A percentile compares a stretch with the other conserved stretches of the same genome.
Evolutionary conservation across 1,140 invertebrate species (phyloP).

Genomic region (Saccostrea glomerata): DNA sequence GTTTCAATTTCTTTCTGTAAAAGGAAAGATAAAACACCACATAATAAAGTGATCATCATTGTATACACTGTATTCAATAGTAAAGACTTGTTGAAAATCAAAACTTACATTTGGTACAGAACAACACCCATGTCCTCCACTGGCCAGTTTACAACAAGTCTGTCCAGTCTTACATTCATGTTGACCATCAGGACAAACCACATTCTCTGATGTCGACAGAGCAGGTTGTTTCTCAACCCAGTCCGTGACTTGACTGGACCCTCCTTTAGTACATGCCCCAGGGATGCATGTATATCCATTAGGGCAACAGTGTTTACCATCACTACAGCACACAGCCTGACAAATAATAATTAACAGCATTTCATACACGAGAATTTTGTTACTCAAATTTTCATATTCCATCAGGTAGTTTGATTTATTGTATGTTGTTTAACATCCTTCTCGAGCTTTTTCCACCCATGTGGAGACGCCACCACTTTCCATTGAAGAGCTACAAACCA

Average conservation of each 20-base stretch:
- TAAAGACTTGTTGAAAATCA: too few relatives aligned
- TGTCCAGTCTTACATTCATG: constrained; percentile 68
- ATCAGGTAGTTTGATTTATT: too few relatives aligned
- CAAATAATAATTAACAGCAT: background rate
- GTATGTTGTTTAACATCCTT: too few relatives aligned
- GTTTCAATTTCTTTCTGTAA: too few relatives aligned
- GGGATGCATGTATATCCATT: constrained; percentile 65
- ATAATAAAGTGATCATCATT: too few relatives aligned
- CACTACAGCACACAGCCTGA: constrained; percentile 73
- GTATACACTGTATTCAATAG: too few relatives aligned
- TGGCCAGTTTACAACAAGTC: constrained; percentile 76
- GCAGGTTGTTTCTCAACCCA: constrained; percentile 57
- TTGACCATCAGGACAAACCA: constrained; percentile 63
- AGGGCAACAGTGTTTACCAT: constrained; percentile 75
- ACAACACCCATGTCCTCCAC: constrained; percentile 78
- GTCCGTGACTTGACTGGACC: constrained; percentile 47
- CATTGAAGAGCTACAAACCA: too few relatives aligned
- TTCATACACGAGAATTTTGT: too few relatives aligned
- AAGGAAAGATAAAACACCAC: too few relatives aligned
- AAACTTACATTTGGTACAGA: constrained; percentile 72
- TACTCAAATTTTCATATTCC: too few relatives aligned
- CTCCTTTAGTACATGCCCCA: constrained; percentile 58
- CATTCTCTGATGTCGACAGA: background rate
- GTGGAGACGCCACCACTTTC: too few relatives aligned
- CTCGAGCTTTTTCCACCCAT: too few relatives aligned